These are phyloP conservation scores for Stomatorhinus walkeri DNA, from an alignment of 2,797 vertebrate genomes.

Conservation along the genomic window DNA sequence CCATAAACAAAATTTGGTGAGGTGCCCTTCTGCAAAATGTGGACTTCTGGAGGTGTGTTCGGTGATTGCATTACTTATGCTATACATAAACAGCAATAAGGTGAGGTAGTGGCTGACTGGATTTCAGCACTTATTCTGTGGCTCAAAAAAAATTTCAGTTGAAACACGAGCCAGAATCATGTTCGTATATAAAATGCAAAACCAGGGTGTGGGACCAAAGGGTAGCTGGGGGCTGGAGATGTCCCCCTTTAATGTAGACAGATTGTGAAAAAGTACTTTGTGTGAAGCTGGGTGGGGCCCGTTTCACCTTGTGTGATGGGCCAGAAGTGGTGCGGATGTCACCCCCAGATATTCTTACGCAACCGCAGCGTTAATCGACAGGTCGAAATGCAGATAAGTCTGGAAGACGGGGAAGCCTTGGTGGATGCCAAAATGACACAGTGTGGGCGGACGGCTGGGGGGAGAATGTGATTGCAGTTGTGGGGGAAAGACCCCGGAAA, in stretches of 20 bases:
- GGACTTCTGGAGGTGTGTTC: neutral
- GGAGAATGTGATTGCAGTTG: neutral
- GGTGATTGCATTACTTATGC: neutral
- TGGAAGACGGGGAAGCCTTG: neutral
- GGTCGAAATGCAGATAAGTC: neutral
- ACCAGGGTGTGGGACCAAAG: neutral
- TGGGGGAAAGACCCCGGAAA: neutral
- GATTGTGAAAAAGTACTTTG: neutral
- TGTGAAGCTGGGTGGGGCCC: neutral
- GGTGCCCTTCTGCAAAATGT: neutral
- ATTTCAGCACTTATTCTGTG: neutral
- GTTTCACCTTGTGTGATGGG: neutral
- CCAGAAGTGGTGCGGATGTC: neutral
- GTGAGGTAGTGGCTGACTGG: neutral
- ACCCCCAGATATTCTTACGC: neutral
- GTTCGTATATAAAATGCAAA: neutral
- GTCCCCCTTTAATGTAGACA: neutral
- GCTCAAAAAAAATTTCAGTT: neutral
- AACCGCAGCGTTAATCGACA: neutral
- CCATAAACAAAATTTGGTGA: neutral
- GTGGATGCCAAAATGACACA: neutral
- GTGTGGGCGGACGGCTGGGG: neutral
- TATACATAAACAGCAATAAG: neutral
- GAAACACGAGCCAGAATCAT: neutral
- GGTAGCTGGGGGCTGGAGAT: neutral